These are phyloP conservation scores for Ruditapes philippinarum DNA, from an alignment of 1,140 invertebrate species.

Conservation along the genomic window DNA sequence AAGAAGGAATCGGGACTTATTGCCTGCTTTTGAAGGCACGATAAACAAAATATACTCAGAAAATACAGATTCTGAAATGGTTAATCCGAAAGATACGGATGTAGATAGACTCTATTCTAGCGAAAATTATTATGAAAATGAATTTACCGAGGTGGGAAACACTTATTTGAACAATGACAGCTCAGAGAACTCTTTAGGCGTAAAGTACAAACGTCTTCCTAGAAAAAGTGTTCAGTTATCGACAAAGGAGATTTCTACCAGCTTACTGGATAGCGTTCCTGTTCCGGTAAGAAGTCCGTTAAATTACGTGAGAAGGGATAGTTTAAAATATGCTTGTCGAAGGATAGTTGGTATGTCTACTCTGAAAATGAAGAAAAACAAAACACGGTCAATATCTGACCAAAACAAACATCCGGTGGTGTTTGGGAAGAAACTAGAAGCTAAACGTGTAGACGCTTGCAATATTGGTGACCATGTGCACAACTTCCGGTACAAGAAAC, in stretches of 20 bases:
- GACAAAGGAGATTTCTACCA: constrained; percentile 14
- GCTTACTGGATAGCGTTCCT: background rate
- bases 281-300: background rate
- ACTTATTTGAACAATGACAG: background rate
- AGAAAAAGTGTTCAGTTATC: background rate
- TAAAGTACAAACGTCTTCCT: background rate
- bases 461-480: background rate
- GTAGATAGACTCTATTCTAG: background rate
- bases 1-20: no score
- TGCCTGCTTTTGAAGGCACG: no score
- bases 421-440: background rate
- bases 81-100: background rate
- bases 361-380: background rate
- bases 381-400: background rate
- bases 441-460: background rate
- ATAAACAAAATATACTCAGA: no score
- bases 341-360: background rate
- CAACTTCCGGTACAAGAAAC: background rate
- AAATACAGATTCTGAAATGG: no score
- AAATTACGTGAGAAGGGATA: background rate
- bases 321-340: background rate
- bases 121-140: background rate
- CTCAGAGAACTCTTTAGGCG: no score
- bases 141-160: background rate
- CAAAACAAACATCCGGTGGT: background rate